Evolutionary conservation across 1,140 invertebrate species (phyloP).

Genomic region (Calliphora vicina): DNA sequence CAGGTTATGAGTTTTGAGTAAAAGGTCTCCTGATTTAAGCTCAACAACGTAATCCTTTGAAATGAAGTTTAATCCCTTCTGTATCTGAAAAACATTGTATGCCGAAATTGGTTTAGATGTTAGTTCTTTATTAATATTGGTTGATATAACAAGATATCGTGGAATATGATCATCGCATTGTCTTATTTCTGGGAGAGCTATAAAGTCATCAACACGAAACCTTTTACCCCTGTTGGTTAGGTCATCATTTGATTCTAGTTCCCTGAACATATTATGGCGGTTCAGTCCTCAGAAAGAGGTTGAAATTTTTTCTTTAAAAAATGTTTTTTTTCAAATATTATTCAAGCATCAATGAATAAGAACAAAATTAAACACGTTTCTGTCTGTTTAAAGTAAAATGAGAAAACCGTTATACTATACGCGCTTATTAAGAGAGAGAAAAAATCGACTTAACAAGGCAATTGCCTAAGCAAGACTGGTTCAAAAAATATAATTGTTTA

Average conservation of each 20-base stretch:
- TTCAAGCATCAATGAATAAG: neutral
- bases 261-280: neutral
- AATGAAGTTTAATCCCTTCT: no score
- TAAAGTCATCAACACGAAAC: neutral
- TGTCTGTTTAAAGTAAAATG: neutral
- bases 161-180: neutral
- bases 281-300: neutral
- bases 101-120: no score
- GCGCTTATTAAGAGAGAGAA: neutral
- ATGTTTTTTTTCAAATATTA: neutral
- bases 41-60: no score
- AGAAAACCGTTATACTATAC: neutral
- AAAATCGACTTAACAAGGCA: neutral
- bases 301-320: neutral
- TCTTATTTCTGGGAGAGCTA: neutral
- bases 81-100: no score
- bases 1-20: no score
- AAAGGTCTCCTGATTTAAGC: no score
- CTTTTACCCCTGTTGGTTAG: neutral
- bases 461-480: neutral
- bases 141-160: no score
- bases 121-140: no score
- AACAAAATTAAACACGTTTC: neutral
- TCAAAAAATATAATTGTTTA: no score
- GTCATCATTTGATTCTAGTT: neutral